A percentile compares a stretch with the other conserved stretches of the same genome.
Evolutionary conservation across 2,888 invertebrate genomes (phyloP).

Genomic region (Nemurella pictetii): DNA sequence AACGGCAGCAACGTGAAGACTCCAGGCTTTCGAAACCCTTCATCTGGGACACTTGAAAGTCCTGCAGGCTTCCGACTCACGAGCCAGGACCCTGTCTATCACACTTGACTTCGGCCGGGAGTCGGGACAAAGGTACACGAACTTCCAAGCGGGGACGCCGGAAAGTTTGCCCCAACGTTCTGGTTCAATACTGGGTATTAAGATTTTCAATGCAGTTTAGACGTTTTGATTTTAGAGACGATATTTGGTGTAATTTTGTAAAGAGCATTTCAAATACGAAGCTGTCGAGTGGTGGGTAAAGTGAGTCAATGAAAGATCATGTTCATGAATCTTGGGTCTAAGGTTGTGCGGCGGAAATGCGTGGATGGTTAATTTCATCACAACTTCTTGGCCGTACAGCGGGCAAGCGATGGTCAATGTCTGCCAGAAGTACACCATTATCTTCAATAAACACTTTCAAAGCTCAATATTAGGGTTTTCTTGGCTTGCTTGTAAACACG

Average conservation of each 20-base stretch:
- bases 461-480: constrained; percentile 19
- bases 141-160: too few relatives aligned
- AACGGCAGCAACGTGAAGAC: background rate
- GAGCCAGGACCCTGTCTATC: background rate
- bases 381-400: background rate
- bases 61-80: background rate
- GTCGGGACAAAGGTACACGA: background rate
- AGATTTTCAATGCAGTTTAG: too few relatives aligned
- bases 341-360: background rate
- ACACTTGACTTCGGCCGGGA: background rate
- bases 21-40: background rate
- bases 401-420: background rate
- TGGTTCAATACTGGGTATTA: too few relatives aligned
- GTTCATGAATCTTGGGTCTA: background rate
- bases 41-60: background rate
- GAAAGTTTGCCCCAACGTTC: too few relatives aligned
- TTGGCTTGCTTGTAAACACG: background rate
- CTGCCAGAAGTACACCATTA: background rate
- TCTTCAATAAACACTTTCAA: constrained; percentile 9
- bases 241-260: background rate
- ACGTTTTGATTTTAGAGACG: background rate
- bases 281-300: background rate
- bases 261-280: background rate
- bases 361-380: background rate
- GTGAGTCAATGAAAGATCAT: background rate